Evolutionary conservation across 2,888 invertebrate species (phyloP), one percentile per base, ranked within the genome.

Genomic region (Troides aeacus): DNA sequence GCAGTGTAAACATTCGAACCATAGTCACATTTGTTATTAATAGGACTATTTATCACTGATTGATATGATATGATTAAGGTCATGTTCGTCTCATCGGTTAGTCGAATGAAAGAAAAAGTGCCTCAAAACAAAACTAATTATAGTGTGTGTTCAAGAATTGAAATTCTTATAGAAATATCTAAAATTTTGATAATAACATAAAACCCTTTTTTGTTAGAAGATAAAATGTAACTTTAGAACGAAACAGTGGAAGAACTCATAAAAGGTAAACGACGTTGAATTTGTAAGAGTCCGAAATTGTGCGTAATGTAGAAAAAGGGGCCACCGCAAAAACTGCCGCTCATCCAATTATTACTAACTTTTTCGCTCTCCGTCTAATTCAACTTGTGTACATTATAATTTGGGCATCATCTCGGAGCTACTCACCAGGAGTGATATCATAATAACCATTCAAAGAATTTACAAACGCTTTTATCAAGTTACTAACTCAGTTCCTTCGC

Each of bases 381-480:
- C 66, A 56, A 62, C 61, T 66, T 62, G 66, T 53, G 24, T 61
- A 66, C 53, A 66, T 57, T 62, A 66, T 42, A 66, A 66, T 66
- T 62, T 18, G 56, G 56, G 2, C 39, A 42, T 17, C 56, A 39
- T 66, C 53, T 12, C 61, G 39, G 50, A 21, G 23, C 61, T 36
- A 18, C 2, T 24, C 30, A 50, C 60, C 50, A 21, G 30, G 21
- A 66, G 21, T 61, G 53, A 61, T 61, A 60, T 42, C 30, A 15
- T 17, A 65, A 65, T 39, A 39, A 39, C 39, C 39, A 39, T 39
- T 64, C 58, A n/a, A 58, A 18, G 42, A 42, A 64, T 64, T 64
- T 58, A 23, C 42, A 15, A 58, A 58, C 12, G 24, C 30, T 50
- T 60, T 59, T 42, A 24, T 66, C 50, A 42, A 59, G 23, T 57